These are phyloP conservation scores for Corvus moneduloides DNA, from an alignment of 2,113 vertebrate genomes.

Conservation along the genomic window DNA sequence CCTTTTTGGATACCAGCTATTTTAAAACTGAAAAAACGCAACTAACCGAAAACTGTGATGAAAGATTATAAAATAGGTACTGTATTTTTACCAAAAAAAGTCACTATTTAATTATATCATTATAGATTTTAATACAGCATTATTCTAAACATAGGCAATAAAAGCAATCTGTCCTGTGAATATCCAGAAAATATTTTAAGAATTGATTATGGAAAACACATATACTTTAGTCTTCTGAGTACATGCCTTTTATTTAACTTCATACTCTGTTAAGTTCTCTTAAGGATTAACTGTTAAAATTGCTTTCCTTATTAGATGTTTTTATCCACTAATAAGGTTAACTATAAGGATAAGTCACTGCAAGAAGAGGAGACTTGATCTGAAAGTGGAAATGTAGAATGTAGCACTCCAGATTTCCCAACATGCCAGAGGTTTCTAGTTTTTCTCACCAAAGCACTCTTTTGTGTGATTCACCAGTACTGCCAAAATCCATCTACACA, in stretches of 20 bases:
- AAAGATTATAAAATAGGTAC: not conserved
- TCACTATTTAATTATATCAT: not conserved
- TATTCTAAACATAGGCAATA: not conserved
- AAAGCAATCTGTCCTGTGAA: not conserved
- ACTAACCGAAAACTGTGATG: not conserved
- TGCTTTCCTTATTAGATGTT: not conserved
- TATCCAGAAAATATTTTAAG: not conserved
- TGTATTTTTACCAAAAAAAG: not conserved
- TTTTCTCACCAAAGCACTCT: not conserved
- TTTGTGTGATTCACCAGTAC: not conserved
- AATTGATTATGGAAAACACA: not conserved
- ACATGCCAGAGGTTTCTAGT: not conserved
- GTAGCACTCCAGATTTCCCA: not conserved
- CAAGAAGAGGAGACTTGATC: not conserved
- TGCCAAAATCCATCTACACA: not conserved
- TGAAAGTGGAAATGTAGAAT: not conserved
- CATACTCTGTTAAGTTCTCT: not conserved
- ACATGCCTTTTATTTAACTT: not conserved
- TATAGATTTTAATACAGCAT: not conserved
- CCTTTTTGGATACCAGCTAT: not conserved
- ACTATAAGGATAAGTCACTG: not conserved
- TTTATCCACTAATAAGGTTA: constrained; percentile 1
- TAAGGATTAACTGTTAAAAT: not conserved
- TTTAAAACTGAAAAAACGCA: not conserved
- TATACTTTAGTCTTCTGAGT: not conserved